Percentiles rank a stretch among this genome's conserved stretches.
Conservation (phyloP, 2,113 vertebrate genomes). For the Albula glossodonta region DNA sequence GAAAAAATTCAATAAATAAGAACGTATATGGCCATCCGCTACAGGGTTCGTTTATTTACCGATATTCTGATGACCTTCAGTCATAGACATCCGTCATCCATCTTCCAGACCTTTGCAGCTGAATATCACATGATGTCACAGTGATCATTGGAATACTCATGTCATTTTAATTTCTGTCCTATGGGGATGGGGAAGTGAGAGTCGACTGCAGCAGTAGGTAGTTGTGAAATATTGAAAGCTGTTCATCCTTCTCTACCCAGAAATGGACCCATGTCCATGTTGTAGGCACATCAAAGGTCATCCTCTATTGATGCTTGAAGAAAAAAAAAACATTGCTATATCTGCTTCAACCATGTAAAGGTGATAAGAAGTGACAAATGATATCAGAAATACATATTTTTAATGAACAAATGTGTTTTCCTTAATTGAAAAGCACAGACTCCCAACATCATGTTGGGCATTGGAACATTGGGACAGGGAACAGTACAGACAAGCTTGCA, state of each 20-base stretch:
- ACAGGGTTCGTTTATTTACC: no score
- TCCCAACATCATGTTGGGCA: not conserved
- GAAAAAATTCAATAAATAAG: no score
- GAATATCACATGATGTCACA: not conserved
- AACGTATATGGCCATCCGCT: no score
- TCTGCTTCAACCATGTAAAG: not conserved
- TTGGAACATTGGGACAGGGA: not conserved
- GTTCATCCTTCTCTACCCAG: not conserved
- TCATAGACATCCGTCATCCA: not conserved
- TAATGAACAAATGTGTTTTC: no score
- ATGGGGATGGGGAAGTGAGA: not conserved
- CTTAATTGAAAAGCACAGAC: not conserved
- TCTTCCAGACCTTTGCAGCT: not conserved
- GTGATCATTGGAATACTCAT: no score
- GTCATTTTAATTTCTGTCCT: not conserved
- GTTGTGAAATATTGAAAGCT: not conserved
- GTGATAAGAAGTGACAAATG: no score
- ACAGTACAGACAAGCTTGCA: not conserved
- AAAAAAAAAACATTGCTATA: not conserved
- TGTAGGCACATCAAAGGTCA: not conserved
- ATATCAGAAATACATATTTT: no score
- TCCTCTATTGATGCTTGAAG: not conserved
- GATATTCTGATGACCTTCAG: not conserved
- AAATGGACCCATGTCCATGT: not conserved
- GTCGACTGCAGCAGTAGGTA: not conserved